Percentiles rank a stretch among this genome's conserved stretches.
Evolutionary conservation across 2,797 vertebrate genomes (phyloP).

Genomic region (Epinephelus awoara): DNA sequence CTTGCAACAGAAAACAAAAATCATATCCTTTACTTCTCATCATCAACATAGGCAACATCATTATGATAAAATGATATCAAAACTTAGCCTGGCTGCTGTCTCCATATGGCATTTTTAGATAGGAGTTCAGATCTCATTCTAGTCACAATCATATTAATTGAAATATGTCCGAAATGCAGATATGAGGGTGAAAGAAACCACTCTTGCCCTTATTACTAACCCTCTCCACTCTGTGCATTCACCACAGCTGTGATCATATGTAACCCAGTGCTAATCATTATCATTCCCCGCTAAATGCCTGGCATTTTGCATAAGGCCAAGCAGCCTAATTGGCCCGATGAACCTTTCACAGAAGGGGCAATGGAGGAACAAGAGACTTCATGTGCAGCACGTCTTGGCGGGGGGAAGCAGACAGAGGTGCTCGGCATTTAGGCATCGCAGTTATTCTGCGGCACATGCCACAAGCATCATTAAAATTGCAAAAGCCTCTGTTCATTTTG

Average conservation of each 20-base stretch:
- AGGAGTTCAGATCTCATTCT: constrained; percentile 24
- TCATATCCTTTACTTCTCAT: neutral
- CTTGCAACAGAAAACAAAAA: no score
- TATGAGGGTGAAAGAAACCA: constrained; percentile 54
- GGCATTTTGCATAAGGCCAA: constrained; percentile 78
- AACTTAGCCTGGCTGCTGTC: constrained; percentile 16
- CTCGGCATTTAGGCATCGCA: constrained; percentile 65
- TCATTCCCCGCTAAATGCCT: constrained; percentile 81
- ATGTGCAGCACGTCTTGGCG: constrained; percentile 36
- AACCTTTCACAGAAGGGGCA: constrained; percentile 74
- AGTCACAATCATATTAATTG: constrained; percentile 59
- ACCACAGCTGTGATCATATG: constrained; percentile 66
- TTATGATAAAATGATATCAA: constrained; percentile 14
- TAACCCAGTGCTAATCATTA: constrained; percentile 79
- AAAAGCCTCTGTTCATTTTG: constrained; percentile 72
- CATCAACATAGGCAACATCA: neutral
- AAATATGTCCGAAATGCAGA: constrained; percentile 66
- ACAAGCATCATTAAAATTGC: constrained; percentile 86
- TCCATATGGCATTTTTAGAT: constrained; percentile 30
- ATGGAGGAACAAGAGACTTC: constrained; percentile 66
- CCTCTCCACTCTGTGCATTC: constrained; percentile 43
- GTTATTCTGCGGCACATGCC: constrained; percentile 81
- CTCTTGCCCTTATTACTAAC: constrained; percentile 56
- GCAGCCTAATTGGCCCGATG: constrained; percentile 80
- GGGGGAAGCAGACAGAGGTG: constrained; percentile 50